phyloP scores from a whole-genome alignment of 2,888 invertebrate species.

The Lampropteryx suffumata region DNA sequence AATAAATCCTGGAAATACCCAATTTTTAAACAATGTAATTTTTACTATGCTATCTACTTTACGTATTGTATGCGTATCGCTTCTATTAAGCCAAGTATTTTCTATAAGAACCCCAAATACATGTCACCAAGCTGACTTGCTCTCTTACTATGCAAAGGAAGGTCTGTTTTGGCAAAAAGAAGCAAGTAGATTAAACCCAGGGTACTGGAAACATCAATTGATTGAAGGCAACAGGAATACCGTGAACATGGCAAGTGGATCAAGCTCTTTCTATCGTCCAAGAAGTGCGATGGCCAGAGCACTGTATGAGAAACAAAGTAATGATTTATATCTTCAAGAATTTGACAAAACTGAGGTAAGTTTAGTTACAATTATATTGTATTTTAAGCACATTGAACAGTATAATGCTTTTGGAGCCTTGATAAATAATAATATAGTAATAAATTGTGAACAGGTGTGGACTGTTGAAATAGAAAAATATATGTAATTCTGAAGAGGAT shows the following conservation, averaged over 20 bases:
- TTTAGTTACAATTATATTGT: background rate
- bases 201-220: slow-evolving; percentile 28
- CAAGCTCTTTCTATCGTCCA: slow-evolving; percentile 82
- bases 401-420: background rate
- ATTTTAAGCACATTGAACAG: too few species aligned
- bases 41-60: slow-evolving; percentile 43
- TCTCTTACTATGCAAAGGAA: slow-evolving; percentile 56
- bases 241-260: slow-evolving; percentile 58
- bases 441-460: too few species aligned
- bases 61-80: slow-evolving; percentile 36
- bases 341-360: slow-evolving; percentile 88
- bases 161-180: slow-evolving; percentile 49
- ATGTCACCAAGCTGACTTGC: slow-evolving; percentile 49
- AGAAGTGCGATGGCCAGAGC: slow-evolving; percentile 88
- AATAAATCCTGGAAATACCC: slow-evolving; percentile 22
- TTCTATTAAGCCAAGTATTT: slow-evolving; percentile 38
- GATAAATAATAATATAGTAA: too few species aligned
- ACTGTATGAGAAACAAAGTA: slow-evolving; percentile 87
- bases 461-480: too few species aligned
- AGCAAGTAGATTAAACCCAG: slow-evolving; percentile 38
- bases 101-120: slow-evolving; percentile 36
- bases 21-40: slow-evolving; percentile 32
- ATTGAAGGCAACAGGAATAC: slow-evolving; percentile 36
- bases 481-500: too few species aligned
- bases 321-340: slow-evolving; percentile 85